Base-by-base conservation (phyloP, 2,888 invertebrate species). In the Euzetes globulus region DNA sequence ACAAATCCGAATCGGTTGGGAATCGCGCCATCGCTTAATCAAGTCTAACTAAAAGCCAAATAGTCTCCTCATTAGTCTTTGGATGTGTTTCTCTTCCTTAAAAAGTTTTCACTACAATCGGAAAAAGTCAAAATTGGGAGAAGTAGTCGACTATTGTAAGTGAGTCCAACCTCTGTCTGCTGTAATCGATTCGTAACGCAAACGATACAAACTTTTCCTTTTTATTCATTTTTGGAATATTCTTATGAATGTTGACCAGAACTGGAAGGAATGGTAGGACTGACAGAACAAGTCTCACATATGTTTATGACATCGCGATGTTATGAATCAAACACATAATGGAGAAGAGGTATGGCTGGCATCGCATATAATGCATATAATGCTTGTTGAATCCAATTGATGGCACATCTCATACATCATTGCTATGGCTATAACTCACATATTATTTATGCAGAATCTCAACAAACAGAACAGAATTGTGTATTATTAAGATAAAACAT, bases 381-480 rank as follows among this genome's bases (percentile, higher is more conserved):
- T 68, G 68, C 68, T 68, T 68, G 68, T 68, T 68, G 68, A 68
- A 41, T 68, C 37, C 68, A 41, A 68, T 68, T 68, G 68, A 68
- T 68, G 17, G 3, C 9, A 68, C 68, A 68, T 60, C 29, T 41
- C 68, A 68, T 68, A 29, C 41, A 68, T 68, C 41, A 68, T 19
- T 19, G 17, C 22, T 41, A 41, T 41, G 22, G 22, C 45, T 41
- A 68, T 41, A 41, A 68, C 68, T 41, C 27, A 41, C 68, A 68
- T 15, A 68, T 41, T 33, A 68, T 45, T 68, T 68, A 68, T 68
- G 41, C 68, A 68, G 41, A 68, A 60, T 60, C 60, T 60, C 60
- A 60, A 60, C 60, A 60, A 60, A 60, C 33, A 60, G 41, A 33
- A 60, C 60, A 60, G 33, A 60, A 60, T 33, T 60, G 15, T 60